A percentile compares a stretch with the other conserved stretches of the same genome.
Conservation (phyloP, 1,140 invertebrate genomes). For the Adoxophyes honmai region DNA sequence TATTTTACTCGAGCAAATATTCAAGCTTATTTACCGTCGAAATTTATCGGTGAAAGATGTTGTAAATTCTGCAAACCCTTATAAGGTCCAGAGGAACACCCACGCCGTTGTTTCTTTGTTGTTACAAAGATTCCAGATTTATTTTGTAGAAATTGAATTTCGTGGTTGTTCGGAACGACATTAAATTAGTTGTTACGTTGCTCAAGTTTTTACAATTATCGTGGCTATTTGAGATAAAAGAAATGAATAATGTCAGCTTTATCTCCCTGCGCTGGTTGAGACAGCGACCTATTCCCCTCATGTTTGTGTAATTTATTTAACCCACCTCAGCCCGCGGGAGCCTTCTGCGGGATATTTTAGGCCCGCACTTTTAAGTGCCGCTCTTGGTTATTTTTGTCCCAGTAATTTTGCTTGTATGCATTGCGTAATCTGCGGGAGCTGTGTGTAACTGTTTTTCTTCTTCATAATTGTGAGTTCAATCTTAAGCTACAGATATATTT, state of each 20-base stretch:
- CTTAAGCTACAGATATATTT: too few species aligned
- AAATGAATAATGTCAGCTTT: constrained; percentile 7
- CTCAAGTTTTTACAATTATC: background rate
- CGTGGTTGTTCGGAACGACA: background rate
- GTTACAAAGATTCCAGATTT: background rate
- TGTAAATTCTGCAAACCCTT: background rate
- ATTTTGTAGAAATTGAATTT: background rate
- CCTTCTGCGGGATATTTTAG: background rate
- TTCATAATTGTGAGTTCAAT: too few species aligned
- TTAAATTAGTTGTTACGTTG: background rate
- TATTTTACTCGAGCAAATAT: background rate
- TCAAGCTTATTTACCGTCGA: background rate
- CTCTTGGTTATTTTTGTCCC: background rate
- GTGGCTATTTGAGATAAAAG: constrained; percentile 1
- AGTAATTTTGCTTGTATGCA: background rate
- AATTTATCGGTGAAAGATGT: background rate
- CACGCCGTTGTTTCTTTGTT: constrained; percentile 1
- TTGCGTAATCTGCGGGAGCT: background rate
- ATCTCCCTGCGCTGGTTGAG: background rate
- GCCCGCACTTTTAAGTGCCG: constrained; percentile 1
- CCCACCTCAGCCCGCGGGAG: background rate
- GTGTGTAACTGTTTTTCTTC: too few species aligned
- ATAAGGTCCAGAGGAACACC: constrained; percentile 4
- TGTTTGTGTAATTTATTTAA: constrained; percentile 14
- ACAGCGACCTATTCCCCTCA: constrained; percentile 8